Percentiles rank a stretch among this genome's conserved stretches.
Evolutionary conservation across 2,797 vertebrate genomes (phyloP).

Genomic region (Brachyrhaphis roseni): DNA sequence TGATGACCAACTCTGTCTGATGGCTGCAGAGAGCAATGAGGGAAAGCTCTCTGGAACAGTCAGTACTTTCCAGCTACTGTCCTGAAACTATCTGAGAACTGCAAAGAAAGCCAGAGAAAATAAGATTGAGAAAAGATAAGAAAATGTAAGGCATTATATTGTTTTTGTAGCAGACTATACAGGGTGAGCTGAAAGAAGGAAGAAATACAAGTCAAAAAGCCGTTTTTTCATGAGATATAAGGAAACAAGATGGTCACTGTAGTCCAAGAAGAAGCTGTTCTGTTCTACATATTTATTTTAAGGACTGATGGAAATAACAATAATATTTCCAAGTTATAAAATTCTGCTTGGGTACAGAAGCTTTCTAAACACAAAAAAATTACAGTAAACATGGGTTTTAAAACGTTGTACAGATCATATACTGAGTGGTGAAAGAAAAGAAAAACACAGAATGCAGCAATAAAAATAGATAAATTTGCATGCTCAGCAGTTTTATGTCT

Average conservation of each 20-base stretch:
- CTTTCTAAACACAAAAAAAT: constrained; percentile 23
- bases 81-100: constrained; percentile 18
- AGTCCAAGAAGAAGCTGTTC: neutral
- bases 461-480: constrained; percentile 23
- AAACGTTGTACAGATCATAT: neutral
- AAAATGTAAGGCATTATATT: constrained; percentile 31
- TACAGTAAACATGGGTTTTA: constrained; percentile 3
- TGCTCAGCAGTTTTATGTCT: constrained; percentile 10
- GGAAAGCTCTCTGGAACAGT: constrained; percentile 4
- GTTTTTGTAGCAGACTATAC: constrained; percentile 4
- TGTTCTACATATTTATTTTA: neutral
- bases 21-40: neutral
- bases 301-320: constrained; percentile 38
- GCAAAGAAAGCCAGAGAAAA: constrained; percentile 33
- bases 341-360: constrained; percentile 21
- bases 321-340: constrained; percentile 42
- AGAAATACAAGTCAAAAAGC: neutral
- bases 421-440: constrained; percentile 6
- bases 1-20: constrained; percentile 26
- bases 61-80: constrained; percentile 10
- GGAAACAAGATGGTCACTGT: neutral
- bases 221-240: neutral
- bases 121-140: neutral
- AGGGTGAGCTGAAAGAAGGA: neutral
- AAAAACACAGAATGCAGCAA: constrained; percentile 10